phyloP scores from a whole-genome alignment of 2,797 vertebrate genomes.

The Sebastes matsubarae region DNA sequence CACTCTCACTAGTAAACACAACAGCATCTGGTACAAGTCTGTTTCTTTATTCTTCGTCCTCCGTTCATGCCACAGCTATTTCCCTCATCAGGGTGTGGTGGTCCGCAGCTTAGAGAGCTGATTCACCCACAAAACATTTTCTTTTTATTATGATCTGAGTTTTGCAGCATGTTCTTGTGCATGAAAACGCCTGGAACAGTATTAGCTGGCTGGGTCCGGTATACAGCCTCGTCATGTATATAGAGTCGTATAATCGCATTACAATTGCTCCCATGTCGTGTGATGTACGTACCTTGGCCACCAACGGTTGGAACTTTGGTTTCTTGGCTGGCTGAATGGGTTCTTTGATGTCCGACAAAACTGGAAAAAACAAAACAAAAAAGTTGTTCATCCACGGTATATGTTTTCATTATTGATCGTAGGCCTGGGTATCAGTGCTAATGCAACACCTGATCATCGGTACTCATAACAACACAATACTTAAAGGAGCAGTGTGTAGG shows the following conservation, averaged over 20 bases:
- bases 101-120: slow-evolving; percentile 48
- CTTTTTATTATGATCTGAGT: slow-evolving; percentile 36
- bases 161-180: slow-evolving; percentile 33
- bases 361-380: slow-evolving; percentile 66
- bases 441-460: no score
- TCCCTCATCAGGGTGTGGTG: slow-evolving; percentile 63
- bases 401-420: background rate
- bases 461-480: no score
- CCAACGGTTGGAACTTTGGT: slow-evolving; percentile 87
- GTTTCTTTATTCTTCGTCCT: slow-evolving; percentile 46
- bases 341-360: slow-evolving; percentile 94
- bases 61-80: slow-evolving; percentile 56
- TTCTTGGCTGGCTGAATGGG: slow-evolving; percentile 88
- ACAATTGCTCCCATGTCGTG: background rate
- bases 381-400: background rate
- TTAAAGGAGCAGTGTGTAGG: no score
- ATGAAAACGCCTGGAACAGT: background rate
- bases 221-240: background rate
- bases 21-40: slow-evolving; percentile 43
- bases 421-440: background rate
- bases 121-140: slow-evolving; percentile 32
- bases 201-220: no score
- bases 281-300: slow-evolving; percentile 86
- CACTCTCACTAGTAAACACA: slow-evolving; percentile 39
- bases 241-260: slow-evolving; percentile 6